Percentiles rank a stretch among this genome's conserved stretches.
Evolutionary conservation across 1,140 invertebrate species (phyloP).

Genomic region (Pomphorhynchus laevis): DNA sequence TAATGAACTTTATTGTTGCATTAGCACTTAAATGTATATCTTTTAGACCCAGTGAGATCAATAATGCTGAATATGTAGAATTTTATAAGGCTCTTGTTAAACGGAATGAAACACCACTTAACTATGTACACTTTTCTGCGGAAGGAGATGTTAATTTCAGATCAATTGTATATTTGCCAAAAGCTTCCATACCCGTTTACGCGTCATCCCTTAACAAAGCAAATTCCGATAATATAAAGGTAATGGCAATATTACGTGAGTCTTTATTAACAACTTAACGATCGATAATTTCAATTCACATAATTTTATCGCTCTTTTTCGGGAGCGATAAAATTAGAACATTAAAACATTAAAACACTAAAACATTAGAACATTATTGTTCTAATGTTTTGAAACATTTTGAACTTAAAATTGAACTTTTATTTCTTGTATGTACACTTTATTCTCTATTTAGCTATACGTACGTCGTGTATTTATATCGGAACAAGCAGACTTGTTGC

Average conservation of each 20-base stretch:
- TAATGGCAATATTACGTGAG: neutral
- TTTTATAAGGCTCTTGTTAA: conserved; percentile 78
- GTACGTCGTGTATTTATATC: conserved; percentile 91
- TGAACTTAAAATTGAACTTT: too few relatives aligned
- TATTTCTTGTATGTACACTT: conserved; percentile 2
- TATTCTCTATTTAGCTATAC: conserved; percentile 34
- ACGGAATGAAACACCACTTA: conserved; percentile 44
- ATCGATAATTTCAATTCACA: conserved; percentile 72
- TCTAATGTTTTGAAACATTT: too few relatives aligned
- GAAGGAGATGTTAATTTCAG: conserved; percentile 97
- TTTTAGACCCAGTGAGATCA: conserved; percentile 35
- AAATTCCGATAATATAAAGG: neutral
- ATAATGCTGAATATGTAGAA: conserved; percentile 48
- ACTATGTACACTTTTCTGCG: conserved; percentile 68
- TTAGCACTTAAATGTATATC: neutral
- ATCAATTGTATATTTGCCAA: conserved; percentile 59
- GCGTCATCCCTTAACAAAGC: conserved; percentile 29
- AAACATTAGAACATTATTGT: neutral
- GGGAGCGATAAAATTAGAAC: neutral
- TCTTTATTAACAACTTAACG: conserved; percentile 42
- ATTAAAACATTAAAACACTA: neutral
- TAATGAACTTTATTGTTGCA: neutral
- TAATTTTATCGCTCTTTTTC: conserved; percentile 13
- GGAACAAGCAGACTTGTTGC: conserved; percentile 95
- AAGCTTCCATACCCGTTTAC: conserved; percentile 46